Evolutionary conservation across 2,888 invertebrate species (phyloP), one percentile per base, ranked within the genome.

Genomic region (Malthinus flaveolus): DNA sequence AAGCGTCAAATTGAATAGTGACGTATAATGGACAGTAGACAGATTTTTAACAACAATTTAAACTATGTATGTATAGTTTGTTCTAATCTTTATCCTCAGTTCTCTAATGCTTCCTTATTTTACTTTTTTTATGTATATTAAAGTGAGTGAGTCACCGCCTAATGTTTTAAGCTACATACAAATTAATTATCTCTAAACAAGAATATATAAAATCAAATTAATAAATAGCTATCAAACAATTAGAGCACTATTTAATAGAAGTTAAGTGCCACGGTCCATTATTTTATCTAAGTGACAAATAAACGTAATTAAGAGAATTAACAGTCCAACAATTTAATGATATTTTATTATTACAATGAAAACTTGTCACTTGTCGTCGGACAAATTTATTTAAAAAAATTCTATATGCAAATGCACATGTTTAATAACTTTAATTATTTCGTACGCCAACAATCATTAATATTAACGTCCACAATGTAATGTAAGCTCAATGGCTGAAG

Each of bases 211-310:
- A 56, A 56, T 56, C 50, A 45, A 56, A 56, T 56, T 56, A 56
- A 51, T 56, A 50, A 56, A 51, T 33, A 45, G 35, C 39, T 37
- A 45, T 39, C 33, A 49, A 50, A 49, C 42, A 56, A 37, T 33
- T 50, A 36, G 51, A 56, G 32, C 46, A 47, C 46, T 51, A 33
- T 35, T 50, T 46, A 56, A 56, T 56, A 56, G 45, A 56, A 50
- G 37, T 34, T 49, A 49, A 56, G 49, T 49, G 56, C 56, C 49
- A 49, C 49, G 44, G n/a, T 49, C 35, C 49, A 49, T 56, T 49
- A 56, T 35, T 42, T 56, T 56, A 49, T 56, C 49, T 49, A 48
- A 56, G 31, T 42, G 39, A 42, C 49, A 32, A 44, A 56, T 56
- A 56, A 55, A 49, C 55, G 39, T 49, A 48, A 55, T 55, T 55